phyloP scores from a whole-genome alignment of 1,140 invertebrate species.

The Latrodectus geometricus region DNA sequence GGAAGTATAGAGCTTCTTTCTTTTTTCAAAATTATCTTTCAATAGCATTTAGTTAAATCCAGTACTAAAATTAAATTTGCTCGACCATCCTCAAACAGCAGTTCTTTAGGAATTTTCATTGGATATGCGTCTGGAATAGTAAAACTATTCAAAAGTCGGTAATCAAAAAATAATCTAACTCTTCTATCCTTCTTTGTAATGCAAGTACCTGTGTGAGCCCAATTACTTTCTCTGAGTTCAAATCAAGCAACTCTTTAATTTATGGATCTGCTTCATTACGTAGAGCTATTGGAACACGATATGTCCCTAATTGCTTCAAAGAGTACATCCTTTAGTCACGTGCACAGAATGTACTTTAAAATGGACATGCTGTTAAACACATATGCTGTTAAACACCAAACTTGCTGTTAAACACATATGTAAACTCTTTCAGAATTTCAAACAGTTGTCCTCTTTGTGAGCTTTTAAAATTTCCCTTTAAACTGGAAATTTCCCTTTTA shows the following conservation, averaged over 20 bases:
- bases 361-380: no score
- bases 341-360: no score
- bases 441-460: no score
- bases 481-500: neutral
- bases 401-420: no score
- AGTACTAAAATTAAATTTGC: slow-evolving; percentile 69
- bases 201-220: slow-evolving; percentile 68
- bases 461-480: neutral
- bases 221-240: no score
- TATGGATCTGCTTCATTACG: no score
- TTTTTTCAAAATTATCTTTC: slow-evolving; percentile 68
- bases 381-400: no score
- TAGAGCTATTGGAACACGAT: no score
- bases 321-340: no score
- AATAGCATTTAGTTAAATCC: slow-evolving; percentile 71
- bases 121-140: slow-evolving; percentile 71
- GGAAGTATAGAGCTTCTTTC: slow-evolving; percentile 69
- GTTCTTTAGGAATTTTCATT: slow-evolving; percentile 70
- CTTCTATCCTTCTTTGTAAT: slow-evolving; percentile 70
- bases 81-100: slow-evolving; percentile 67
- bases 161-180: slow-evolving; percentile 70
- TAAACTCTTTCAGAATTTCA: no score
- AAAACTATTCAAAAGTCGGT: slow-evolving; percentile 69
- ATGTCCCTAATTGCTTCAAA: no score
- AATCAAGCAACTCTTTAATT: no score